Evolutionary conservation across 2,888 invertebrate species (phyloP).

Genomic region (Catocala sponsa): DNA sequence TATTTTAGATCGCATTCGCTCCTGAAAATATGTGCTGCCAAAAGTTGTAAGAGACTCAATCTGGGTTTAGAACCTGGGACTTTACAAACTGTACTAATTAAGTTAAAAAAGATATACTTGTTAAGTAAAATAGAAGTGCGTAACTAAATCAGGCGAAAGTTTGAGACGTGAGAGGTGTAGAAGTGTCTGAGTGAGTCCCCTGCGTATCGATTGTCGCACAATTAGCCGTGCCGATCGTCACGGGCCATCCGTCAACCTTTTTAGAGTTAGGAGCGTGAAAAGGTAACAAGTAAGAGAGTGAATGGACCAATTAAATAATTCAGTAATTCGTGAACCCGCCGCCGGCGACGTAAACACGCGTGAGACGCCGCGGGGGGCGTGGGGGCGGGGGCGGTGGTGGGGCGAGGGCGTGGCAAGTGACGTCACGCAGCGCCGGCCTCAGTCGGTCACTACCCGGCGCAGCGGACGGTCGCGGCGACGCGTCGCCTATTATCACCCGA

Average conservation of each 20-base stretch:
- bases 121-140: no score
- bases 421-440: constrained; percentile 75
- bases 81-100: no score
- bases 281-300: constrained; percentile 82
- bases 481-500: constrained; percentile 75
- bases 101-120: no score
- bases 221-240: constrained; percentile 74
- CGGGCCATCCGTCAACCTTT: constrained; percentile 78
- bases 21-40: no score
- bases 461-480: constrained; percentile 80
- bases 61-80: no score
- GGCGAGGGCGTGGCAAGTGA: constrained; percentile 84
- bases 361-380: constrained; percentile 70
- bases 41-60: no score
- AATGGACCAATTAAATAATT: constrained; percentile 88
- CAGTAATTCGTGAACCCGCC: constrained; percentile 84
- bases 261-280: constrained; percentile 79
- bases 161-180: no score
- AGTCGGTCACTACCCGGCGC: constrained; percentile 86
- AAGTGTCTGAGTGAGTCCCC: constrained; percentile 18
- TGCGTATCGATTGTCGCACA: constrained; percentile 65
- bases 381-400: constrained; percentile 65
- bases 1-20: no score
- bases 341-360: constrained; percentile 87
- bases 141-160: no score